Conservation (phyloP, 1,140 invertebrate genomes). For the Bombus consobrinus region DNA sequence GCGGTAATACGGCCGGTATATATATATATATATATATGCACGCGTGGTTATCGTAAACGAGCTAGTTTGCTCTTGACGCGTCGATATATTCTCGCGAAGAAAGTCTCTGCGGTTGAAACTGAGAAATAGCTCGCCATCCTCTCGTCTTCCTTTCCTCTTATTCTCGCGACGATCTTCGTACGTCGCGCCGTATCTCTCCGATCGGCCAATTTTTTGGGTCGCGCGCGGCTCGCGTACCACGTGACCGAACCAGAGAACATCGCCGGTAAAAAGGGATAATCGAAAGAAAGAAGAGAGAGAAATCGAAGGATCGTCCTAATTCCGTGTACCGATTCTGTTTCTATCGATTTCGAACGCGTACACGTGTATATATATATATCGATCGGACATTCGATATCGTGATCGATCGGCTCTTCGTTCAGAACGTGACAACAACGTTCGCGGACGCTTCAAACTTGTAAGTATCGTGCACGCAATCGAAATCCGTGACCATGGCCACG, state of each 20-base stretch:
- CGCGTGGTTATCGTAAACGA: slow-evolving; percentile 77
- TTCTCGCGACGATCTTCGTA: background rate
- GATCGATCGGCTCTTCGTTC: background rate
- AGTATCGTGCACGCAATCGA: background rate
- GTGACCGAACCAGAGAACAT: background rate
- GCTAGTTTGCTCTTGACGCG: slow-evolving; percentile 80
- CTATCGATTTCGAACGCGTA: background rate
- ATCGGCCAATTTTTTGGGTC: background rate
- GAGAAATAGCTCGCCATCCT: slow-evolving; percentile 77
- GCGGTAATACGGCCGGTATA: slow-evolving; percentile 2
- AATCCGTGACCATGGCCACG: background rate
- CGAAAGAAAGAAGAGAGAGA: background rate
- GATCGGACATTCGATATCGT: slow-evolving; percentile 31
- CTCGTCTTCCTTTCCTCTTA: slow-evolving; percentile 20
- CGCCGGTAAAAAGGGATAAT: background rate
- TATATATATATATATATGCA: slow-evolving; percentile 60
- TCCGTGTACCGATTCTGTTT: background rate
- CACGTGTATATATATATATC: background rate
- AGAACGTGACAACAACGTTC: background rate
- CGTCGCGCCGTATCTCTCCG: background rate
- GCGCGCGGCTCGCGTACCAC: background rate
- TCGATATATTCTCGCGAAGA: slow-evolving; percentile 81
- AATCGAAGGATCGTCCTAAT: background rate
- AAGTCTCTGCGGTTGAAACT: slow-evolving; percentile 82
- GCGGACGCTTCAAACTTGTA: background rate